phyloP scores from a whole-genome alignment of 2,113 vertebrate genomes.

The Raja brachyura region DNA sequence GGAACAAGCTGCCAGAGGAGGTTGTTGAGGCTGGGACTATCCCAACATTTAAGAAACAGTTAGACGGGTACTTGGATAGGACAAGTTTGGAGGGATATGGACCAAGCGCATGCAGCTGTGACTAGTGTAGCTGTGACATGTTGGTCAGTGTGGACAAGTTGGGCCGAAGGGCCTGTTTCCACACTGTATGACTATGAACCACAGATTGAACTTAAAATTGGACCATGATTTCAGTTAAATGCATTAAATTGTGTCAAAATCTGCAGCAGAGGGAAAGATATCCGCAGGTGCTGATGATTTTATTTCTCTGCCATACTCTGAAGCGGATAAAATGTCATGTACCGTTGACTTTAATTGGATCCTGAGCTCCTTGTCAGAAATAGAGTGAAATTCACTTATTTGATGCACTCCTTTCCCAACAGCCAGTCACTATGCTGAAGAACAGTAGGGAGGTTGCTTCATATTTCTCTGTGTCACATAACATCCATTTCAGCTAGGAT shows the following conservation, averaged over 20 bases:
- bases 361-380: constrained; percentile 15
- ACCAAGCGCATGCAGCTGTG: too few species aligned
- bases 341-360: constrained; percentile 36
- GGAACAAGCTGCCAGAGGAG: too few species aligned
- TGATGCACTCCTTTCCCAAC: neutral
- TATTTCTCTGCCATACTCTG: constrained; percentile 13
- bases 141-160: too few species aligned
- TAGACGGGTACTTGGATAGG: too few species aligned
- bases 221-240: neutral
- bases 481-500: neutral
- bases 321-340: constrained; percentile 22
- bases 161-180: too few species aligned
- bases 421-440: constrained; percentile 5
- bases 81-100: too few species aligned
- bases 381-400: constrained; percentile 12
- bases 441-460: neutral
- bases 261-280: neutral
- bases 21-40: too few species aligned
- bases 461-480: neutral
- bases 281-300: neutral
- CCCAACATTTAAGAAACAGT: too few species aligned
- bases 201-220: neutral
- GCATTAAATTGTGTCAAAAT: neutral
- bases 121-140: too few species aligned
- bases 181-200: too few species aligned